Evolutionary conservation across 2,888 invertebrate genomes (phyloP).

Genomic region (Philopedon plagiatum): DNA sequence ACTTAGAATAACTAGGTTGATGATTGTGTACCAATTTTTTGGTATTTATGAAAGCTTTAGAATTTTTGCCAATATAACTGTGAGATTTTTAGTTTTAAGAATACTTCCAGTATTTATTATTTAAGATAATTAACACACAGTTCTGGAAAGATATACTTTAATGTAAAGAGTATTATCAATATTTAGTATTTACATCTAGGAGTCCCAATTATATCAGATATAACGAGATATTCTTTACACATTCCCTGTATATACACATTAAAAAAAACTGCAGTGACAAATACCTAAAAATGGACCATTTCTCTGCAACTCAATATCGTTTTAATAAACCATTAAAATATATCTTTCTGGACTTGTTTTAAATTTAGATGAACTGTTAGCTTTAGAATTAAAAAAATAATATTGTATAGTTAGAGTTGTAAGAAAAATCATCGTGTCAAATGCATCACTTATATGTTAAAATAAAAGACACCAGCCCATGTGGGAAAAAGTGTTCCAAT

Average conservation of each 20-base stretch:
- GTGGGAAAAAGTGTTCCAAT: background rate
- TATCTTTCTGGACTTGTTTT: background rate
- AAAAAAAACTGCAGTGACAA: no score
- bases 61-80: constrained; percentile 49
- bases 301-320: background rate
- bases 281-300: no score
- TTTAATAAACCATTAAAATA: background rate
- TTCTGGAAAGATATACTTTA: background rate
- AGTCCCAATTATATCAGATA: background rate
- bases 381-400: background rate
- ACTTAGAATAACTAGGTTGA: constrained; percentile 7
- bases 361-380: background rate
- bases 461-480: background rate
- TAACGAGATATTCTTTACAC: no score
- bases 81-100: constrained; percentile 48
- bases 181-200: background rate
- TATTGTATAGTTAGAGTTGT: background rate
- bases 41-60: constrained; percentile 43
- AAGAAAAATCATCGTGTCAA: constrained; percentile 4
- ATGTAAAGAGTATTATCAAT: background rate
- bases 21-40: constrained; percentile 30
- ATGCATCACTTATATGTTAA: constrained; percentile 4
- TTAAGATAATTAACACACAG: background rate
- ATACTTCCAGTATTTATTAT: constrained; percentile 42
- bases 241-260: no score